Evolutionary conservation across 2,888 invertebrate species (phyloP).

Genomic region (Nematopogon swammerdamellus): DNA sequence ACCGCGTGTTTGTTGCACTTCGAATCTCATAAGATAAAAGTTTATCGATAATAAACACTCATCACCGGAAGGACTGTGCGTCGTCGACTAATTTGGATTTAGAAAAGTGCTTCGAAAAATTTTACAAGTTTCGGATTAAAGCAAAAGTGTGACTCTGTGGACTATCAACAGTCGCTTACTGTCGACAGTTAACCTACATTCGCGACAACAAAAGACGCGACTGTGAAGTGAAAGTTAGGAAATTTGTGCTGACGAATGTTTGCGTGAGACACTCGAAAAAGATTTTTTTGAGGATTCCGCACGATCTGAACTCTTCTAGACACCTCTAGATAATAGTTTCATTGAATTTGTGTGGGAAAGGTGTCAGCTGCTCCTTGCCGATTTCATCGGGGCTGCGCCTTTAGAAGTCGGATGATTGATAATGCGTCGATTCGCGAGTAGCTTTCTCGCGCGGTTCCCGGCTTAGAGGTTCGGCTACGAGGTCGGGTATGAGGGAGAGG

Average conservation of each 20-base stretch:
- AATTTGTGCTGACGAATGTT: no score
- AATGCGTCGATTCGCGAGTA: not conserved
- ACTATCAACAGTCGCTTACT: no score
- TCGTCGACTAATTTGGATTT: no score
- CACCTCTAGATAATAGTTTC: no score
- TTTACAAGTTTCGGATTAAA: no score
- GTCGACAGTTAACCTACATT: slow-evolving; percentile 32
- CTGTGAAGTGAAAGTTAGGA: slow-evolving; percentile 41
- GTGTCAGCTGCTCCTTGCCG: slow-evolving; percentile 40
- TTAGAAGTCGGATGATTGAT: slow-evolving; percentile 23
- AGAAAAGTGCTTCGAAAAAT: no score
- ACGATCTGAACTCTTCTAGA: no score
- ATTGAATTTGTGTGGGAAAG: slow-evolving; percentile 23
- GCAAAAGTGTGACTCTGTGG: no score
- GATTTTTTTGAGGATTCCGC: no score
- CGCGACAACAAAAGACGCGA: slow-evolving; percentile 27
- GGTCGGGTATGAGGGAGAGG: slow-evolving; percentile 49
- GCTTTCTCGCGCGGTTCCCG: not conserved
- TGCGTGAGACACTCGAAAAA: no score
- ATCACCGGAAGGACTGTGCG: no score
- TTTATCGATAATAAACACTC: not conserved
- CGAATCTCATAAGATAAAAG: not conserved
- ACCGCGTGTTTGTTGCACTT: not conserved
- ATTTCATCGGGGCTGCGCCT: slow-evolving; percentile 23
- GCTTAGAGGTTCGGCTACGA: not conserved